These are phyloP conservation scores for Mesorhabditis sp. DNA, from an alignment of 2,888 invertebrate genomes.

Conservation along the genomic window DNA sequence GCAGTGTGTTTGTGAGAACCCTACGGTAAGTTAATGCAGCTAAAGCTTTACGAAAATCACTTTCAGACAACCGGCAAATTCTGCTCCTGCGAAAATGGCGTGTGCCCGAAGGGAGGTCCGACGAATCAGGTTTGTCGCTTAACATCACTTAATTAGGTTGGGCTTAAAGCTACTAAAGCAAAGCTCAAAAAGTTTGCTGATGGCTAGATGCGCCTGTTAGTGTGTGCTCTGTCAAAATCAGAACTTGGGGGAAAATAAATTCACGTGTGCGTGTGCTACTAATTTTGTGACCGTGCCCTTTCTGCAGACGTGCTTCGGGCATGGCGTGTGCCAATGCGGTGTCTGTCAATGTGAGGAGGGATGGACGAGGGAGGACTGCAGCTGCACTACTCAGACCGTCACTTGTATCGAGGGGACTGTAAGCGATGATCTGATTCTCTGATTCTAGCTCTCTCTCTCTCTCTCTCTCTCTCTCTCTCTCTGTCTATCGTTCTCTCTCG, in stretches of 20 bases:
- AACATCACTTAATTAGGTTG: no score
- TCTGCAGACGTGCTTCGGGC: constrained; percentile 33
- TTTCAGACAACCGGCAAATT: constrained; percentile 44
- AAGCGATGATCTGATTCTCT: constrained; percentile 10
- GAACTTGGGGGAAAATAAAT: no score
- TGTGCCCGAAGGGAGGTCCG: constrained; percentile 36
- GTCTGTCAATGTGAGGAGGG: constrained; percentile 43
- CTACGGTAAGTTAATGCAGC: constrained; percentile 18
- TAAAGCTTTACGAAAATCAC: constrained; percentile 6
- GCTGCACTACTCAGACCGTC: constrained; percentile 35
- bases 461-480: no score
- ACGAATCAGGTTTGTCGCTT: not conserved
- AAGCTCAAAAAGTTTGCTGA: no score
- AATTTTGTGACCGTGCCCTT: no score
- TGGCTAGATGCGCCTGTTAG: no score
- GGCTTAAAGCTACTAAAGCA: no score
- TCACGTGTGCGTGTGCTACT: no score
- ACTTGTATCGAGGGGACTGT: constrained; percentile 48
- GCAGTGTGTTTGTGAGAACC: constrained; percentile 36
- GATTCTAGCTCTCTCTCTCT: no score
- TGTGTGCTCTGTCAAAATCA: no score
- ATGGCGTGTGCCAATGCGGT: constrained; percentile 51
- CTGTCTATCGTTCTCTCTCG: no score
- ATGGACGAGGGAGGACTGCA: constrained; percentile 47
- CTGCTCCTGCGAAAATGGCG: constrained; percentile 51